These are phyloP conservation scores for Watsonalla binaria DNA, from an alignment of 2,888 invertebrate genomes.

Conservation along the genomic window DNA sequence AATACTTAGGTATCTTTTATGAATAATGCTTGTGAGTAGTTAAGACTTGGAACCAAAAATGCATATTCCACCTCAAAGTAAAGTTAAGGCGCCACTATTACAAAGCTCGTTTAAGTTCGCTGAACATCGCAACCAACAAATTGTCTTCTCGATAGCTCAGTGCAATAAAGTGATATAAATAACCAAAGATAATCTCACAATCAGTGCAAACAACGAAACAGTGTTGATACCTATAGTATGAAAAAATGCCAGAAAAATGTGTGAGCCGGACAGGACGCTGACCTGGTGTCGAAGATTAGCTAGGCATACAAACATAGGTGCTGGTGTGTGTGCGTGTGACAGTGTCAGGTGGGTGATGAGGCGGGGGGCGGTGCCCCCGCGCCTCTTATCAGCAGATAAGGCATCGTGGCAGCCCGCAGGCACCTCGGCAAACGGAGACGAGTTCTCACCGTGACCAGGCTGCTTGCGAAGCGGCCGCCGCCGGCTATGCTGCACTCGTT, in stretches of 20 bases:
- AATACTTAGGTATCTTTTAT: no score
- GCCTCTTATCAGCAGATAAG: constrained; percentile 76
- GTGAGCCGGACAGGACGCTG: constrained; percentile 71
- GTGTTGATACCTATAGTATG: constrained; percentile 32
- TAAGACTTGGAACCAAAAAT: no score
- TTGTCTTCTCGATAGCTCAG: constrained; percentile 2
- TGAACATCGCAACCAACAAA: constrained; percentile 5
- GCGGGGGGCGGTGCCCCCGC: constrained; percentile 73
- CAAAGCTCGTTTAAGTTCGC: background rate
- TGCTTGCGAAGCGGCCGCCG: constrained; percentile 76
- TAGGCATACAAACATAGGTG: constrained; percentile 38
- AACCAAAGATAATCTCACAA: constrained; percentile 25
- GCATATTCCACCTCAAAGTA: no score
- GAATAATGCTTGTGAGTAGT: no score
- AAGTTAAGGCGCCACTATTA: no score
- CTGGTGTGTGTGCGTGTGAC: constrained; percentile 50
- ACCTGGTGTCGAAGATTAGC: constrained; percentile 42
- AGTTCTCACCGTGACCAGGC: constrained; percentile 72
- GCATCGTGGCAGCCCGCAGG: constrained; percentile 60
- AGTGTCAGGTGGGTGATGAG: constrained; percentile 75
- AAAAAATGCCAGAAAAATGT: constrained; percentile 52
- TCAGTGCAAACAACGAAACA: constrained; percentile 29
- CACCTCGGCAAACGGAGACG: constrained; percentile 58
- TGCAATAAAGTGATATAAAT: constrained; percentile 7
- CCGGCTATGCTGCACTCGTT: constrained; percentile 92